A percentile compares a stretch with the other conserved stretches of the same genome.
Evolutionary conservation across 2,888 invertebrate species (phyloP).

Genomic region (Dasysyrphus tricinctus): DNA sequence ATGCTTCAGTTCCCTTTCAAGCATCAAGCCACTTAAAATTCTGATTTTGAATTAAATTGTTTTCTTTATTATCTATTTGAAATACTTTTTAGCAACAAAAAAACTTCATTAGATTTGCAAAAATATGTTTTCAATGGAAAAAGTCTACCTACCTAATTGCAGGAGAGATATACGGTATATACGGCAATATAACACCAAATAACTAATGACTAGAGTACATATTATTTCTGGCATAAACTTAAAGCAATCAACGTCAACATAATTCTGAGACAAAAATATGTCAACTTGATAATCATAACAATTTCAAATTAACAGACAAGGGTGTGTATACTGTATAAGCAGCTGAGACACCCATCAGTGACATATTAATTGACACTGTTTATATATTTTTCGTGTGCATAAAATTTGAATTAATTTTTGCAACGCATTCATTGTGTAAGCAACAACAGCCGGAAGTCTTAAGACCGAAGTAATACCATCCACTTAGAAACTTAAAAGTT

Average conservation of each 20-base stretch:
- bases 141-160: no score
- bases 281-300: slow-evolving; percentile 17
- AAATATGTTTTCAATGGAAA: no score
- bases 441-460: slow-evolving; percentile 13
- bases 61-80: no score
- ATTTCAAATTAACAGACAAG: not conserved
- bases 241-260: slow-evolving; percentile 6
- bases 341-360: not conserved
- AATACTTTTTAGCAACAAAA: no score
- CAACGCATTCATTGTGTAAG: not conserved
- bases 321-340: not conserved
- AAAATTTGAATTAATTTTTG: not conserved
- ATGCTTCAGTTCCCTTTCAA: not conserved
- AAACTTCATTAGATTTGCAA: no score
- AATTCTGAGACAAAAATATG: not conserved
- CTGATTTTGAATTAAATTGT: not conserved
- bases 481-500: slow-evolving; percentile 43
- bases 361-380: slow-evolving; percentile 13
- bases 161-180: no score
- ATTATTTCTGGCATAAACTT: not conserved
- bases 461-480: slow-evolving; percentile 1
- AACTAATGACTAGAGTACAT: no score
- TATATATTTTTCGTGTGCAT: slow-evolving; percentile 1
- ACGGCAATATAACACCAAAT: no score
- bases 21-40: slow-evolving; percentile 2